Conservation (phyloP, 53 echinoderm and acorn worm genomes). For the Mesocentrotus franciscanus region DNA sequence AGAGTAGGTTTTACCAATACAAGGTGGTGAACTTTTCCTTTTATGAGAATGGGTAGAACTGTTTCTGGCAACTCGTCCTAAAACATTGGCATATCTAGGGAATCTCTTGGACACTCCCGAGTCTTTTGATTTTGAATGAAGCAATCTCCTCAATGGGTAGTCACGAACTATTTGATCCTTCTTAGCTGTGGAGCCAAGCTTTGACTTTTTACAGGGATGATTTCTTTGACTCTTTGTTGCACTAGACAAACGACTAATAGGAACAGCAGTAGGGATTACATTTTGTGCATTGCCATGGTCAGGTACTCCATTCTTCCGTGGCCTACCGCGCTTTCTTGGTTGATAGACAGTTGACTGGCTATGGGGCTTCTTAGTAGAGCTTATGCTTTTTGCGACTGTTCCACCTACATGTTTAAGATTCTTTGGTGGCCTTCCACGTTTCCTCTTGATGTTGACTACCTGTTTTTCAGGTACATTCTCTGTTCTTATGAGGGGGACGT, state of each 20-base stretch:
- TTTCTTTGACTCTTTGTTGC: background rate
- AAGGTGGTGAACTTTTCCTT: background rate
- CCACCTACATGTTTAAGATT: background rate
- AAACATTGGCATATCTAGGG: slow-evolving; percentile 9
- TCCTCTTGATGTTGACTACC: slow-evolving; percentile 17
- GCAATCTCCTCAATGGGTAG: slow-evolving; percentile 40
- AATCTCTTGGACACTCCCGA: background rate
- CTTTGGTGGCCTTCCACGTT: slow-evolving; percentile 53
- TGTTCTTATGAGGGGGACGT: background rate
- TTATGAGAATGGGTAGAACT: background rate
- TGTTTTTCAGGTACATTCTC: background rate
- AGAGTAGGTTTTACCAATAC: background rate
- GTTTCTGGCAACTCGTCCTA: background rate
- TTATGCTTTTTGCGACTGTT: background rate
- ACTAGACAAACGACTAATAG: background rate
- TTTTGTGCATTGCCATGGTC: background rate
- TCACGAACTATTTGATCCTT: background rate
- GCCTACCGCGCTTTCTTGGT: slow-evolving; percentile 12
- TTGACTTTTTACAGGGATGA: background rate
- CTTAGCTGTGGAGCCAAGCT: background rate
- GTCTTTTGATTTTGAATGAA: slow-evolving; percentile 6
- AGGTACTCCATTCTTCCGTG: background rate
- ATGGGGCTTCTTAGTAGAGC: background rate
- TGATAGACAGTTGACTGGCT: background rate
- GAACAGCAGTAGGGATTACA: background rate